Conservation (phyloP, 1,140 invertebrate species). For the Drosophila kohkoa region DNA sequence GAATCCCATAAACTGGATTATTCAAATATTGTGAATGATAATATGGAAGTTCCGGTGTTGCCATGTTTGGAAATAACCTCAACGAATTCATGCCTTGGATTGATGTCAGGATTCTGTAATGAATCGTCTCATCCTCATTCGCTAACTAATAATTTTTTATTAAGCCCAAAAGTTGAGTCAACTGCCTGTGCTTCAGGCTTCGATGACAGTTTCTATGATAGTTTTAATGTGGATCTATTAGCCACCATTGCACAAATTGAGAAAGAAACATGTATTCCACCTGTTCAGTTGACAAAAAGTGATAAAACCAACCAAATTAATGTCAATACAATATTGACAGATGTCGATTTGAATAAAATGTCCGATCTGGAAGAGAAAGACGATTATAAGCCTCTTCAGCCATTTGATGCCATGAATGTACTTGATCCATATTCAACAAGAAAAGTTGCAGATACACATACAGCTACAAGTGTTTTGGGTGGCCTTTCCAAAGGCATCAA, state of each 20-base stretch:
- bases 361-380: slow-evolving; percentile 20
- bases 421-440: slow-evolving; percentile 26
- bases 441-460: slow-evolving; percentile 46
- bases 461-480: slow-evolving; percentile 64
- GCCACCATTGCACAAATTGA: slow-evolving; percentile 48
- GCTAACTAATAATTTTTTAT: not conserved
- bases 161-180: not conserved
- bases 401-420: not conserved
- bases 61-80: not conserved
- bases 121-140: not conserved
- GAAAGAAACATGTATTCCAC: slow-evolving; percentile 5
- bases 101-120: too few relatives aligned
- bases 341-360: not conserved
- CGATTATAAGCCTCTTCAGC: slow-evolving; percentile 51
- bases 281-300: slow-evolving; percentile 9
- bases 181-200: slow-evolving; percentile 36
- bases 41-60: not conserved
- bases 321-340: not conserved
- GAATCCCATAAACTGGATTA: not conserved
- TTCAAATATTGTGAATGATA: not conserved
- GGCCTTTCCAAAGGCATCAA: slow-evolving; percentile 78
- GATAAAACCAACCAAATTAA: not conserved
- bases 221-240: slow-evolving; percentile 75
- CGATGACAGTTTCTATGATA: slow-evolving; percentile 80
- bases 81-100: not conserved